Evolutionary conservation across 2,888 invertebrate genomes (phyloP).

Genomic region (Invenusta paracnida): DNA sequence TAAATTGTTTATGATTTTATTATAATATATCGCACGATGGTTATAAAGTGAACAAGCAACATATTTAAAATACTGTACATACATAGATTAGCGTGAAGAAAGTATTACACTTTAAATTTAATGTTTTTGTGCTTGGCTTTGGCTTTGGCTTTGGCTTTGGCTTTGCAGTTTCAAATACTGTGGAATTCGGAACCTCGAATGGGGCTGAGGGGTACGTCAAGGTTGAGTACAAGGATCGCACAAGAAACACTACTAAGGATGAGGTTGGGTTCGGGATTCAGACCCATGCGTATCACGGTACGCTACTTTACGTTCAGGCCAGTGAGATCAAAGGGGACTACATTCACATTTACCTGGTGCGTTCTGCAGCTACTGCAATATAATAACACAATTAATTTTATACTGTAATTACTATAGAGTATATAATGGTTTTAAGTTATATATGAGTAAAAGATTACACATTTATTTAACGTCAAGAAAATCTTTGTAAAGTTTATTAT

Average conservation of each 20-base stretch:
- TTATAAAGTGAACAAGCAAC: no score
- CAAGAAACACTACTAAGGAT: conserved; percentile 1
- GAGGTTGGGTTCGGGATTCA: conserved; percentile 2
- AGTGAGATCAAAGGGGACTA: neutral
- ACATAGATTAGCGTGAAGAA: no score
- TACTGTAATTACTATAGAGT: neutral
- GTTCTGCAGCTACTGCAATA: neutral
- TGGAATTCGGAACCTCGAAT: neutral
- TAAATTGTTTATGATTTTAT: no score
- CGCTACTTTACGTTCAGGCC: neutral
- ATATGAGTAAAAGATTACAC: no score
- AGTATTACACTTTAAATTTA: no score
- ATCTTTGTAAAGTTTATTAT: no score
- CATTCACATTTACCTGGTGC: neutral
- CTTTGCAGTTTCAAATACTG: neutral
- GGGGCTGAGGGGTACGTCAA: neutral
- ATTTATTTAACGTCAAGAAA: no score
- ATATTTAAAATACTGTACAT: no score
- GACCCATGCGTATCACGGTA: neutral
- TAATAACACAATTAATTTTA: neutral
- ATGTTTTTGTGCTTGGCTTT: no score
- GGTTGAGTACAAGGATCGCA: neutral
- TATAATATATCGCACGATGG: no score
- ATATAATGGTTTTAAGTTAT: no score
- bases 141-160: no score